A percentile compares a stretch with the other conserved stretches of the same genome.
Evolutionary conservation across 2,888 invertebrate genomes (phyloP).

Genomic region (Chouioia cunea): DNA sequence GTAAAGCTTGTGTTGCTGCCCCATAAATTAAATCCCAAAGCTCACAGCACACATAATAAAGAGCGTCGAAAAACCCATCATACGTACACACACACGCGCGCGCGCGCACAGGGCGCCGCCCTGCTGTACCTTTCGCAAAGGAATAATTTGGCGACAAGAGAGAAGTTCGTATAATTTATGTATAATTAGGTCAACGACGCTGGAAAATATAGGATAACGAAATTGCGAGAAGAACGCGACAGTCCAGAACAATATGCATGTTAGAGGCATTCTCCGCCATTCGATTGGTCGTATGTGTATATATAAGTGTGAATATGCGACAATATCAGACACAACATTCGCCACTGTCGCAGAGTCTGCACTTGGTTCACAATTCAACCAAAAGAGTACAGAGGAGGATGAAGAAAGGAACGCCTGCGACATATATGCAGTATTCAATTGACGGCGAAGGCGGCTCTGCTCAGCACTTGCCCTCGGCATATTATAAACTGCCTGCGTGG

Average conservation of each 20-base stretch:
- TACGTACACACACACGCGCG: no score
- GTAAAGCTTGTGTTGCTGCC: no score
- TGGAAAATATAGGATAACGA: conserved; percentile 15
- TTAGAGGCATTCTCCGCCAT: background rate
- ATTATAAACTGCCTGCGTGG: no score
- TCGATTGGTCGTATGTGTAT: conserved; percentile 9
- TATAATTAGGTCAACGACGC: conserved; percentile 6
- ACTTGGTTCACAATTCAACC: conserved; percentile 49
- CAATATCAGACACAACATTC: conserved; percentile 46
- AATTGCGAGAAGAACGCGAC: background rate
- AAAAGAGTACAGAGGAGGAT: no score
- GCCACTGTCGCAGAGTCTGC: conserved; percentile 45
- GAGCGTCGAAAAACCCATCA: no score
- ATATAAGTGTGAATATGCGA: background rate
- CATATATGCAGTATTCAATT: conserved; percentile 20
- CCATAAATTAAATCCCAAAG: no score
- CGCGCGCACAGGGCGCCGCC: no score
- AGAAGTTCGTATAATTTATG: conserved; percentile 13
- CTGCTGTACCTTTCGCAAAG: background rate
- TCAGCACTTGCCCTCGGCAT: no score
- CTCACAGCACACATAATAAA: no score
- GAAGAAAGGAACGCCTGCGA: no score
- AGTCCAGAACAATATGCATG: conserved; percentile 12
- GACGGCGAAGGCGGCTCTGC: background rate
- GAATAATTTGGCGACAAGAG: conserved; percentile 6